Evolutionary conservation across 92 coral and sea anemone genomes (phyloP).

Genomic region (Epizoanthus stellaris): DNA sequence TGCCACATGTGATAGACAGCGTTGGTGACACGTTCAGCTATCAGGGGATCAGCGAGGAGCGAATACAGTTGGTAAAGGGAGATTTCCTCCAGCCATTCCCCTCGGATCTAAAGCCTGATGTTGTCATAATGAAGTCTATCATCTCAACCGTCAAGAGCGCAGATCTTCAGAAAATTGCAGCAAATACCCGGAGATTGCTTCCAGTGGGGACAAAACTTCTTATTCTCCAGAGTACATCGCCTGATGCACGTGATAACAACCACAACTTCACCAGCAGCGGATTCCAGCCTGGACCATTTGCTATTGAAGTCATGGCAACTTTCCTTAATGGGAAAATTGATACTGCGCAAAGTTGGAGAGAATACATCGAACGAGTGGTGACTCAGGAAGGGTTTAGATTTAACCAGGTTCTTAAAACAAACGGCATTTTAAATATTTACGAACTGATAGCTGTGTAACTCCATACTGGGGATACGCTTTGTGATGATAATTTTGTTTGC

Average conservation of each 20-base stretch:
- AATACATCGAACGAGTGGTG: conserved; percentile 6
- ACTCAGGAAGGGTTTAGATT: conserved; percentile 22
- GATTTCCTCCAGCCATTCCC: conserved; percentile 33
- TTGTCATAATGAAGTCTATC: conserved; percentile 9
- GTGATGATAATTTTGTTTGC: too few relatives aligned
- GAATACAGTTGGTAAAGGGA: conserved; percentile 11
- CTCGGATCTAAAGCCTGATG: not conserved
- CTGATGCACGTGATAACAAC: conserved; percentile 19
- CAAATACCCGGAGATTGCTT: not conserved
- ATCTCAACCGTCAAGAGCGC: conserved; percentile 13
- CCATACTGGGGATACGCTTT: too few relatives aligned
- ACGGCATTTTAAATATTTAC: conserved; percentile 17
- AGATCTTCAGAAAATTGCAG: not conserved
- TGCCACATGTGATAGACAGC: conserved; percentile 25
- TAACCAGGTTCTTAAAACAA: conserved; percentile 15
- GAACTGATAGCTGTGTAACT: conserved; percentile 22
- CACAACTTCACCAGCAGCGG: conserved; percentile 28
- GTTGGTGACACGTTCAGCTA: conserved; percentile 5
- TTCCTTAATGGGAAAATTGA: conserved; percentile 25
- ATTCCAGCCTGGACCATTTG: conserved; percentile 6
- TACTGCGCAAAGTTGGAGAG: conserved; percentile 7
- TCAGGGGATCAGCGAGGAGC: conserved; percentile 1
- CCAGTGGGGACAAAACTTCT: not conserved
- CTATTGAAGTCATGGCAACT: conserved; percentile 13
- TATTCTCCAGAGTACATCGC: conserved; percentile 10